Evolutionary conservation across 2,888 invertebrate species (phyloP), one percentile per base, ranked within the genome.

Genomic region (Epirrhoe tristata): DNA sequence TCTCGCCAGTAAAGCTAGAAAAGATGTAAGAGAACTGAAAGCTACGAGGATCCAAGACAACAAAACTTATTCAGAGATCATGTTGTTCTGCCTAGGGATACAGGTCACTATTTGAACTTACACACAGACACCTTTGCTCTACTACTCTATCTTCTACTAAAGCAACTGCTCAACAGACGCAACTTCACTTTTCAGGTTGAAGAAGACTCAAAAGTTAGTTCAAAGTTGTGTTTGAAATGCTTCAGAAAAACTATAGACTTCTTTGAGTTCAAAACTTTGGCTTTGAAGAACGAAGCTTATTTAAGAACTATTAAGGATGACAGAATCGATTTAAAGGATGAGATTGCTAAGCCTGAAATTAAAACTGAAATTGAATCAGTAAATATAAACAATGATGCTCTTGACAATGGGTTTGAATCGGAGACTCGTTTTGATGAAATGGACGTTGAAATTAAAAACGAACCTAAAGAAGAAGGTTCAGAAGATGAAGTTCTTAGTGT

Each of bases 401-500:
- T 50, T 32, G 69, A 66, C n/a, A 62, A 67, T 52, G 68, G 57
- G 14, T 50, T 63, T 60, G 64, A 58, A 51, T 46, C 46, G 12
- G 64, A 65, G 24, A 17, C 51, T 5, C 57, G 12, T 14, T 60
- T 43, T 24, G 50, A 60, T 53, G 63, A 66, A 14, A 7, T 43
- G 7, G 43, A 62, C 48, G 4, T 59, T 36, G 59, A 56, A 1
- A 24, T 72, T 6, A 69, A 73, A 39, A 14, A 56, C 36, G 72
- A 72, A 64, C 64, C 32, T 7, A 70, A 67, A 31, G 73, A 67
- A 51, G 34, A 58, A 43, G 57, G 61, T 24, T 72, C 72, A 10
- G 91, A 91, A 39, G 84, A 91, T 71, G 90, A 91, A 70, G 67
- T 89, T 0, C 79, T 91, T 0, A 88, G 85, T 81, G 86, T 83